A percentile compares a stretch with the other conserved stretches of the same genome.
Evolutionary conservation across 2,113 vertebrate genomes (phyloP).

Genomic region (Ivindomyrus marchei): DNA sequence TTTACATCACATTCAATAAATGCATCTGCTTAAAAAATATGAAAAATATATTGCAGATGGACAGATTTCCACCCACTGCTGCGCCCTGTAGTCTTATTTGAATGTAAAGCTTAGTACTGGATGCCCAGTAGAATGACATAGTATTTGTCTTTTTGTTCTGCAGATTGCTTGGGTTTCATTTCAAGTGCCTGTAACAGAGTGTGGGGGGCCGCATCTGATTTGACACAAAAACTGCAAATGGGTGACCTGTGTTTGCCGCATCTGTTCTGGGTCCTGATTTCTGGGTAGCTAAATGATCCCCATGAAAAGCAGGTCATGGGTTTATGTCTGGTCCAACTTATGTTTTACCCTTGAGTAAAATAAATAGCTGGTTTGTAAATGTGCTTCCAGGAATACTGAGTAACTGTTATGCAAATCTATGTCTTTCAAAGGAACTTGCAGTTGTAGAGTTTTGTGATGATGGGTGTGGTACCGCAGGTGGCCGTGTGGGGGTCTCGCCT

Average conservation of each 20-base stretch:
- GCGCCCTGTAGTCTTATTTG: not conserved
- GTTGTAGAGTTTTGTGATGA: not conserved
- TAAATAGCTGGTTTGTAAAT: not conserved
- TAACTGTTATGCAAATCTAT: not conserved
- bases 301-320: not conserved
- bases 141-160: not conserved
- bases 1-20: not conserved
- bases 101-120: not conserved
- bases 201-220: not conserved
- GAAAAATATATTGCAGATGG: not conserved
- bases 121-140: not conserved
- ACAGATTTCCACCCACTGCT: not conserved
- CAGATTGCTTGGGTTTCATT: not conserved
- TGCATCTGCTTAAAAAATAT: not conserved
- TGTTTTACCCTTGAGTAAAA: not conserved
- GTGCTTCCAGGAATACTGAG: not conserved
- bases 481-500: not conserved
- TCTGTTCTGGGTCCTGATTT: not conserved
- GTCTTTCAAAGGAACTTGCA: not conserved
- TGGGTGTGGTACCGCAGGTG: not conserved
- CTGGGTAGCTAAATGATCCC: not conserved
- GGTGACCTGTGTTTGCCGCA: not conserved
- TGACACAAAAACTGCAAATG: not conserved
- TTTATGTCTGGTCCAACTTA: not conserved
- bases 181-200: not conserved